phyloP scores from a whole-genome alignment of 2,888 invertebrate genomes.

The Plagodis pulveraria region DNA sequence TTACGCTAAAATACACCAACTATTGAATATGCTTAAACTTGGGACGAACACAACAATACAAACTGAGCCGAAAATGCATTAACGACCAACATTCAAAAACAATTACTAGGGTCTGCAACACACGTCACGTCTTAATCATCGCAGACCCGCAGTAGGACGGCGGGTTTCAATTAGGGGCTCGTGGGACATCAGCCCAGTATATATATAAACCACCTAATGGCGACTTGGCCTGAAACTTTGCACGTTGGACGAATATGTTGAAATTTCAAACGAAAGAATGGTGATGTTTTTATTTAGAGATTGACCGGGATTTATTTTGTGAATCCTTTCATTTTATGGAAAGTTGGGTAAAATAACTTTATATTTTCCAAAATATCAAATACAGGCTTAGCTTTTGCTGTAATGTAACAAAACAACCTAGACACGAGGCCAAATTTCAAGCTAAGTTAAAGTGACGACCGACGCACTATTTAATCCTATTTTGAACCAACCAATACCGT shows the following conservation, averaged over 20 bases:
- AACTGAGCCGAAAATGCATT: slow-evolving; percentile 3
- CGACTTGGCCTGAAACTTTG: slow-evolving; percentile 34
- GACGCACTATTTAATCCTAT: no score
- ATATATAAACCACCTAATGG: slow-evolving; percentile 38
- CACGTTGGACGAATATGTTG: slow-evolving; percentile 35
- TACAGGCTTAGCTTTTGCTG: no score
- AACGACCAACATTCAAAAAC: slow-evolving; percentile 18
- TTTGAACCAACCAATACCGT: no score
- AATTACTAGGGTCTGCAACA: slow-evolving; percentile 12
- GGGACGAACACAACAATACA: not conserved
- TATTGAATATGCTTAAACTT: slow-evolving; percentile 5
- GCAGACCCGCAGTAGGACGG: slow-evolving; percentile 23
- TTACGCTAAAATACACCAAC: not conserved
- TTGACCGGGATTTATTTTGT: no score
- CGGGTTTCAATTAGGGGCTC: slow-evolving; percentile 41
- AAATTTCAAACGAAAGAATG: slow-evolving; percentile 39
- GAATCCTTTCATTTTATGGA: no score
- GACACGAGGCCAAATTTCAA: no score
- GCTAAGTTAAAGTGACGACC: no score
- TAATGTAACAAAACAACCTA: no score
- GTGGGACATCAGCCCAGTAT: slow-evolving; percentile 29
- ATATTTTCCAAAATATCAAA: no score
- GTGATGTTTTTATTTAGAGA: no score
- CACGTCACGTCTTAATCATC: slow-evolving; percentile 33
- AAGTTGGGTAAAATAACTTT: no score